These are phyloP conservation scores for Mustelus asterias DNA, from an alignment of 2,113 vertebrate species.

Conservation along the genomic window DNA sequence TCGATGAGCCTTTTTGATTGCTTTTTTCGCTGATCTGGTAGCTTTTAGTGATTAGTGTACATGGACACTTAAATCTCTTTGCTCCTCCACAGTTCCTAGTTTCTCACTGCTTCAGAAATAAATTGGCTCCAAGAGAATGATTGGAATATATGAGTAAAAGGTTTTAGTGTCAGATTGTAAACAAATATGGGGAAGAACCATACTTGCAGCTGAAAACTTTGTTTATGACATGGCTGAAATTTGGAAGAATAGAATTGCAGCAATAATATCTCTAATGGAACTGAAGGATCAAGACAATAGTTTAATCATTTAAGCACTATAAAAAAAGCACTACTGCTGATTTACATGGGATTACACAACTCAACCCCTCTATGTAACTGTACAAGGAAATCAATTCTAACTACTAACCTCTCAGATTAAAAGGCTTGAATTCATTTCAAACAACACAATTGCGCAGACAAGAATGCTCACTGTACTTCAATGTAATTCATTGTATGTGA, in stretches of 20 bases:
- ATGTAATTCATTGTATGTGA: background rate
- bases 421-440: background rate
- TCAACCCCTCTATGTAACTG: background rate
- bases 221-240: background rate
- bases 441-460: background rate
- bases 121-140: conserved; percentile 9
- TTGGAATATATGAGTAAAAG: background rate
- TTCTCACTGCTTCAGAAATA: background rate
- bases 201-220: background rate
- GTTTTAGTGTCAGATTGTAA: background rate
- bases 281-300: background rate
- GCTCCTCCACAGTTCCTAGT: background rate
- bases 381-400: background rate
- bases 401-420: background rate
- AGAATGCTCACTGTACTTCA: background rate
- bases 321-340: background rate
- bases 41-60: background rate
- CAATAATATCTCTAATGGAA: background rate
- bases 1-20: background rate
- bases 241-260: conserved; percentile 3
- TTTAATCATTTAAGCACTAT: background rate
- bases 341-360: background rate
- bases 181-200: background rate
- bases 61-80: background rate
- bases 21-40: background rate